These are phyloP conservation scores for Heliangelus exortis DNA, from an alignment of 2,797 vertebrate species.

Conservation along the genomic window DNA sequence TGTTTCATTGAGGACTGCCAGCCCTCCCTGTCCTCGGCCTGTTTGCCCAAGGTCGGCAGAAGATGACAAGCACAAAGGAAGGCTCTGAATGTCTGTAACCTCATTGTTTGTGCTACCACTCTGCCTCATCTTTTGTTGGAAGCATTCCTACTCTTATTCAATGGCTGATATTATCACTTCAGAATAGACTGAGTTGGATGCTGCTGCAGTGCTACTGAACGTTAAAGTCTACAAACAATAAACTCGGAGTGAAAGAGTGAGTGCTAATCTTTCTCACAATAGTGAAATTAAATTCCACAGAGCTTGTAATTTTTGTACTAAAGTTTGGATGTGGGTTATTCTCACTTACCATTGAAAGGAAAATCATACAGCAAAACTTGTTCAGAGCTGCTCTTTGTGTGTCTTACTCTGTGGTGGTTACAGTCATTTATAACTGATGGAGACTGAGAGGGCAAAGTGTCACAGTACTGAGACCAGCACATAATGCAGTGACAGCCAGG, in stretches of 20 bases:
- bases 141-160: not conserved
- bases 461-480: not conserved
- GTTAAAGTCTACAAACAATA: not conserved
- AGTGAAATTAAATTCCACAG: not conserved
- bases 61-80: not conserved
- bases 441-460: not conserved
- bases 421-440: not conserved
- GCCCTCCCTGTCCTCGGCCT: not conserved
- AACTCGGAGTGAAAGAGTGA: not conserved
- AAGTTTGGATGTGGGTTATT: not conserved
- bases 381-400: not conserved
- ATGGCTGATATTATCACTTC: not conserved
- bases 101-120: not conserved
- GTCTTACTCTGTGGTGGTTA: not conserved
- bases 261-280: not conserved
- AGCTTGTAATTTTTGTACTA: not conserved
- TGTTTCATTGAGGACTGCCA: not conserved
- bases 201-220: fast-evolving
- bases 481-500: not conserved
- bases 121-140: fast-evolving
- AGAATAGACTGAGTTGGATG: not conserved
- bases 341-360: not conserved
- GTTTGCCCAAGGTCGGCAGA: not conserved
- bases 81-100: not conserved
- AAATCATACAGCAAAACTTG: not conserved